phyloP scores from a whole-genome alignment of 2,888 invertebrate genomes.

The Sinelater perroti region DNA sequence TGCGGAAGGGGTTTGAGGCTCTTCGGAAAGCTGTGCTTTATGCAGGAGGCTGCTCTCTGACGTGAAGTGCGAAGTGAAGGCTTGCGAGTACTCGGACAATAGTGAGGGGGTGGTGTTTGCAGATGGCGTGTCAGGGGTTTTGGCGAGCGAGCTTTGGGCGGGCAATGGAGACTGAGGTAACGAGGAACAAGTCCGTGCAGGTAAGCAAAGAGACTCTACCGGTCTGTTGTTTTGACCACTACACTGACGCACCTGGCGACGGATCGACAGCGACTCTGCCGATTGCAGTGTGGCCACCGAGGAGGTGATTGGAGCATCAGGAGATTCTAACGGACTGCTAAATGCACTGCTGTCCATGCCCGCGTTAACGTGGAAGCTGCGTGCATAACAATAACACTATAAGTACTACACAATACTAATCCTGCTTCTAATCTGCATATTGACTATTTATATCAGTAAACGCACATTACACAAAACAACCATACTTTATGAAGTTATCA shows the following conservation, averaged over 20 bases:
- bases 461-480: no score
- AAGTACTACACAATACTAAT: conserved; percentile 42
- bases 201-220: conserved; percentile 43
- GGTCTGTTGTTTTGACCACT: conserved; percentile 55
- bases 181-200: conserved; percentile 35
- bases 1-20: conserved; percentile 66
- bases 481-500: no score
- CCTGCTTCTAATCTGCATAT: conserved; percentile 9
- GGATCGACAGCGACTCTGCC: conserved; percentile 67
- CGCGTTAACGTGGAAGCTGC: conserved; percentile 83
- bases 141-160: conserved; percentile 57
- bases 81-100: conserved; percentile 53
- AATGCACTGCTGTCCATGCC: conserved; percentile 80
- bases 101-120: conserved; percentile 67
- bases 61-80: conserved; percentile 56
- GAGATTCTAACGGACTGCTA: conserved; percentile 85
- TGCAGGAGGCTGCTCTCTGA: conserved; percentile 53
- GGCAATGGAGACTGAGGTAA: conserved; percentile 37
- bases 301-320: conserved; percentile 75
- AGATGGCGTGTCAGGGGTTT: conserved; percentile 74
- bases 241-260: conserved; percentile 62
- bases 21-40: conserved; percentile 45
- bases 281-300: conserved; percentile 73
- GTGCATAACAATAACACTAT: conserved; percentile 52
- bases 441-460: no score